Percentiles rank a stretch among this genome's conserved stretches.
Evolutionary conservation across 2,797 vertebrate species (phyloP).

Genomic region (Molossus alvarezi): DNA sequence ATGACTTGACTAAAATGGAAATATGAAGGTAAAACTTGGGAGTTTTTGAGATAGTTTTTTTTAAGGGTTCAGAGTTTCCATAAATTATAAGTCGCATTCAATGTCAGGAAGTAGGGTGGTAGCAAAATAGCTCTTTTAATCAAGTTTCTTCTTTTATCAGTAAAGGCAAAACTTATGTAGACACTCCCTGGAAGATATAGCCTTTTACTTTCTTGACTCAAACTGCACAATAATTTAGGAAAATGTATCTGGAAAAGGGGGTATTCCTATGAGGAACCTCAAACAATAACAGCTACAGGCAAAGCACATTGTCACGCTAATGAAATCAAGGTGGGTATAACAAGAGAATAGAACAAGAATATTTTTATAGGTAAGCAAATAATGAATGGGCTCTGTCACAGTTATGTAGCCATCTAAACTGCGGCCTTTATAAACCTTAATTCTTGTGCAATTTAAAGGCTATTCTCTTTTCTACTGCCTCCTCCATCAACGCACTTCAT

Average conservation of each 20-base stretch:
- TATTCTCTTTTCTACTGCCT: not conserved
- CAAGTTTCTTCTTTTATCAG: not conserved
- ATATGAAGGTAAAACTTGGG: not conserved
- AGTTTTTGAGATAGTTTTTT: not conserved
- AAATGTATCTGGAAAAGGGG: slow-evolving; percentile 1
- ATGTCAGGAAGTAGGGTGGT: not conserved
- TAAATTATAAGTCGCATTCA: not conserved
- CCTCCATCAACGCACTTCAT: not conserved
- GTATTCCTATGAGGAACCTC: not conserved
- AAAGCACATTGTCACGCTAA: not conserved
- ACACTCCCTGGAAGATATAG: not conserved
- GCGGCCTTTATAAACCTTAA: not conserved
- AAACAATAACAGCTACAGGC: not conserved
- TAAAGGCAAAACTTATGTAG: not conserved
- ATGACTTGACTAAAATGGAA: slow-evolving; percentile 41
- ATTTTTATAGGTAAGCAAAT: not conserved
- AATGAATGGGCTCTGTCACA: not conserved
- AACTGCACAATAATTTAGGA: not conserved
- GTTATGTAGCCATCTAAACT: not conserved
- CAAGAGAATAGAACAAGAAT: not conserved
- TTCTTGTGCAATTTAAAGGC: not conserved
- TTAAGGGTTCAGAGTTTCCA: not conserved
- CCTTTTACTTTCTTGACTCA: not conserved
- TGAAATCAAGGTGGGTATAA: not conserved
- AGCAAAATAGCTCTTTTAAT: not conserved